Evolutionary conservation across 1,140 invertebrate species (phyloP), one percentile per base, ranked within the genome.

Genomic region (Aphaenogaster ashmeadi): DNA sequence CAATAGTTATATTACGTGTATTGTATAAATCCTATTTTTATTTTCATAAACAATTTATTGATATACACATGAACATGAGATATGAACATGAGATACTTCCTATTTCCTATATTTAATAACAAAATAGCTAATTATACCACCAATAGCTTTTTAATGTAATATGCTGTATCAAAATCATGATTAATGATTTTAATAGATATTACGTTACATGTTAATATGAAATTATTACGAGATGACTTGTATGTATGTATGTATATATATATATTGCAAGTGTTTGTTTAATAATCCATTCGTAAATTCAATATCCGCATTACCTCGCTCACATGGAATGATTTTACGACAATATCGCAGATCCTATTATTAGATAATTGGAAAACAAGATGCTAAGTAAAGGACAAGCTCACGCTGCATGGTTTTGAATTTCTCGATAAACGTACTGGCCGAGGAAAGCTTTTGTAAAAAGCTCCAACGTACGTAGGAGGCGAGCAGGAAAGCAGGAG

Each of bases 331-430:
- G 8, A 8, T 75, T 36, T 84, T 18, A 62, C 27, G 6, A 33
- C 21, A 44, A 81, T 60, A 50, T 60, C 41, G 15, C 41, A 27
- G 47, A 15, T 75, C 18, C 56, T 75, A 75, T 84, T 62, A 75
- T 75, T 84, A 75, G 13, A 27, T 83, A 74, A 83, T 83, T 84
- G 7, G 1, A 84, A 84, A 41, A 74, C 41, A 60, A 75, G 54
- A 60, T 60, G 11, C 13, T 50, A 47, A 21, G 33, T 44, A 60
- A 74, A 52, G 38, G 15, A 71, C 13, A 44, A 47, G 27, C 27
- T 60, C 27, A 44, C 52, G 52, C 36, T 11, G 11, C 27, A 6
- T 8, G 21, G 41, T 60, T 74, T 84, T 54, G n/a, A 62, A 62
- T 75, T 84, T 84, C 44, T 60, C 27, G 69, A 62, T 84, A 75